A percentile compares a stretch with the other conserved stretches of the same genome.
These are phyloP conservation scores for Propsilocerus akamusi DNA, from an alignment of 1,140 invertebrate species.

Conservation along the genomic window DNA sequence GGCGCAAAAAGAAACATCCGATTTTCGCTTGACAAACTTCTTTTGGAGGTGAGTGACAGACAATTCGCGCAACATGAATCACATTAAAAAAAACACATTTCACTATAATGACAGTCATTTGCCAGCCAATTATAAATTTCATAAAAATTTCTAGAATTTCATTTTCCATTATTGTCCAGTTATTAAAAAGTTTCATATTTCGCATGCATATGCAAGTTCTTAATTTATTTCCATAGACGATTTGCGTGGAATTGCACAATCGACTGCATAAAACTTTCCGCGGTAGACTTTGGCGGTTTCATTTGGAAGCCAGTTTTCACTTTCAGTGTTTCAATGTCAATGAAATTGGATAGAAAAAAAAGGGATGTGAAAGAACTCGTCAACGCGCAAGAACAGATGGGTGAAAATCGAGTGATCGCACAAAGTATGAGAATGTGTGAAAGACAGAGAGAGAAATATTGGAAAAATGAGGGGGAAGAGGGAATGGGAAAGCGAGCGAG, in stretches of 20 bases:
- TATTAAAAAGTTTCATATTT: neutral
- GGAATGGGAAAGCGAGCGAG: neutral
- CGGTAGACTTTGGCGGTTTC: neutral
- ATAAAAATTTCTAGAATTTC: neutral
- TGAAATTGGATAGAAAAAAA: neutral
- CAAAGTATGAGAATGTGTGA: neutral
- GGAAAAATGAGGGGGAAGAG: too few species aligned
- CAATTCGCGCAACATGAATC: too few species aligned
- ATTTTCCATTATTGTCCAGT: neutral
- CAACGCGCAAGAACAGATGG: neutral
- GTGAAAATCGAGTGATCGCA: neutral
- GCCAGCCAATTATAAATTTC: too few species aligned
- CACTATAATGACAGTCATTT: too few species aligned
- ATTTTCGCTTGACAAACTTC: too few species aligned
- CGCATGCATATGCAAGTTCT: neutral
- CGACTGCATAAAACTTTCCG: neutral
- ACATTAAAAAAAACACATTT: too few species aligned
- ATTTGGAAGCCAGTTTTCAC: neutral
- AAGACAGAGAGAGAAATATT: neutral
- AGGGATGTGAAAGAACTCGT: neutral
- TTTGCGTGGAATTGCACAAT: neutral
- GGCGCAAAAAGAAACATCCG: too few species aligned
- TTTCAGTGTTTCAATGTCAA: slow-evolving; percentile 4
- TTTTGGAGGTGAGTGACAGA: too few species aligned
- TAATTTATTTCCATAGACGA: neutral